Conservation (phyloP, 2,797 vertebrate genomes). For the Naso thynnoides region DNA sequence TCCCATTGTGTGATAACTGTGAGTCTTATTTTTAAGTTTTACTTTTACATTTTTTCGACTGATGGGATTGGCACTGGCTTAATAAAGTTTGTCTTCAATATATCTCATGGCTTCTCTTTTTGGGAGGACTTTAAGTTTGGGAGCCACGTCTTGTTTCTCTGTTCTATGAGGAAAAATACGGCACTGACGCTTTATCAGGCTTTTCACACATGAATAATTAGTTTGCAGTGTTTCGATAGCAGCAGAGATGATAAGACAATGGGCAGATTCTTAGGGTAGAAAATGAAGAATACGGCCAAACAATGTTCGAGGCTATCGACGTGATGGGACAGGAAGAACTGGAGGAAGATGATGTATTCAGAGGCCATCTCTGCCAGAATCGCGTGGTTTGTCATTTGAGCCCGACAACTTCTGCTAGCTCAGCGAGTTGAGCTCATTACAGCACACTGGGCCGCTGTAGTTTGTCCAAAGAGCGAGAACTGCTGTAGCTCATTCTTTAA, state of each 20-base stretch:
- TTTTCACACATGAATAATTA: slow-evolving; percentile 11
- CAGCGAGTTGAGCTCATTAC: no score
- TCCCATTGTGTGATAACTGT: slow-evolving; percentile 34
- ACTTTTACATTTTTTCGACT: slow-evolving; percentile 12
- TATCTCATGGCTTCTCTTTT: background rate
- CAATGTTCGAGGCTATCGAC: slow-evolving; percentile 1
- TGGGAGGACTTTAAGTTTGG: background rate
- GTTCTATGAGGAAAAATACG: background rate
- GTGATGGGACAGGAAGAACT: slow-evolving; percentile 6
- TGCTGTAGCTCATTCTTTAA: slow-evolving; percentile 37
- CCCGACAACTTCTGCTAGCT: slow-evolving; percentile 51
- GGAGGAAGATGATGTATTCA: slow-evolving; percentile 22
- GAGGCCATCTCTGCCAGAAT: slow-evolving; percentile 30
- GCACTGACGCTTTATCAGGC: background rate
- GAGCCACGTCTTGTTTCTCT: background rate
- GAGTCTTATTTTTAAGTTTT: slow-evolving; percentile 33
- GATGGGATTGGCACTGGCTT: slow-evolving; percentile 15
- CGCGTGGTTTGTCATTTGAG: slow-evolving; percentile 59
- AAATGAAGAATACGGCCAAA: background rate
- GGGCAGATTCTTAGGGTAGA: background rate
- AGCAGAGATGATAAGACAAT: background rate
- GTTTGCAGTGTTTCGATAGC: background rate
- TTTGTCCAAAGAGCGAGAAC: slow-evolving; percentile 53
- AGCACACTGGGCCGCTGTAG: slow-evolving; percentile 48
- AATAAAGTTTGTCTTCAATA: slow-evolving; percentile 39